Conservation (phyloP, 2,113 vertebrate genomes). For the Dicerorhinus sumatrensis region DNA sequence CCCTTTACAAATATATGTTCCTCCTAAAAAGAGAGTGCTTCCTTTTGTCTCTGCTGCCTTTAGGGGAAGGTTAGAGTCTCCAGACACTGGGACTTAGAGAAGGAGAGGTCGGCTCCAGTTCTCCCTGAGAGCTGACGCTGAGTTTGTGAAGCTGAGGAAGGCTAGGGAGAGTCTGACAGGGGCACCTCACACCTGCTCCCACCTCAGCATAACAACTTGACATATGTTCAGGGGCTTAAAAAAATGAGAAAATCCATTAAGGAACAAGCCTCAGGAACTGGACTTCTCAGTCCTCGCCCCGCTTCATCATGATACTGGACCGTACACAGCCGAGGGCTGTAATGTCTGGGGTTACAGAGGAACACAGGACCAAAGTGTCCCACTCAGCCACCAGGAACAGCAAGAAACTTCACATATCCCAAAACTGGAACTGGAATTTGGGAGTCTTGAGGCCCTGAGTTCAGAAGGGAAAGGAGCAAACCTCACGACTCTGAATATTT, state of each 20-base stretch:
- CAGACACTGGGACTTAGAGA: no score
- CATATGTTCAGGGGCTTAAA: conserved; percentile 81
- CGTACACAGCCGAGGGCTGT: neutral
- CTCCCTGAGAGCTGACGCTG: neutral
- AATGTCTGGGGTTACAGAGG: neutral
- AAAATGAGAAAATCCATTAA: conserved; percentile 73
- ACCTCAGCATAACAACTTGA: conserved; percentile 65
- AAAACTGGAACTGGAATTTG: neutral
- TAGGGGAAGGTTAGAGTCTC: neutral
- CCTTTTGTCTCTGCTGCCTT: neutral
- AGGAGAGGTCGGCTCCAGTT: neutral
- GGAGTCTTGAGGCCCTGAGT: neutral
- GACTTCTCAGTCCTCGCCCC: no score
- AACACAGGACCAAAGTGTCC: neutral
- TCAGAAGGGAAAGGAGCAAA: neutral
- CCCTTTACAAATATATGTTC: neutral
- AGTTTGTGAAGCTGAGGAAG: neutral
- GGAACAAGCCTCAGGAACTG: conserved; percentile 24
- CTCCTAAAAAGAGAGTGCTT: neutral
- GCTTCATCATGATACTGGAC: neutral
- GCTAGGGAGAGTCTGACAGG: neutral
- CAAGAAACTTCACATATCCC: neutral
- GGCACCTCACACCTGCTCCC: neutral
- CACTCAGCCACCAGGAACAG: neutral
- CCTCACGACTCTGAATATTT: neutral